phyloP scores from a whole-genome alignment of 1,140 invertebrate species.

The Aphidius ervi region DNA sequence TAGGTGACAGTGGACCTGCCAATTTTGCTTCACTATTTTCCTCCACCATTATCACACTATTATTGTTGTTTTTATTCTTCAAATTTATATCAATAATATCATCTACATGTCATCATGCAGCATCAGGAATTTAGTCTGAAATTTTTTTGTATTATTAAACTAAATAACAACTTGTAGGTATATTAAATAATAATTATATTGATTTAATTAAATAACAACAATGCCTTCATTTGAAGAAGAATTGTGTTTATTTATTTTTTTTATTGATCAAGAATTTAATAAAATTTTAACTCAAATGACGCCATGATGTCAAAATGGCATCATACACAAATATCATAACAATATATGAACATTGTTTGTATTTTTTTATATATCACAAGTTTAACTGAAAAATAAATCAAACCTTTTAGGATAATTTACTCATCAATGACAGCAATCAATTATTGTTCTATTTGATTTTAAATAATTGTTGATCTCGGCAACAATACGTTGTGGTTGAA shows the following conservation, averaged over 20 bases:
- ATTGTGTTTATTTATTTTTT: neutral
- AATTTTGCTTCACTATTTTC: conserved; percentile 45
- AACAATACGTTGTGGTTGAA: too few relatives aligned
- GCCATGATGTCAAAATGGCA: conserved; percentile 15
- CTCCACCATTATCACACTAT: conserved; percentile 39
- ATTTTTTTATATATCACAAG: too few relatives aligned
- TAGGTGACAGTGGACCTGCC: conserved; percentile 42
- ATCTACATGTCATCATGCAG: neutral
- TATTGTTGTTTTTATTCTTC: neutral
- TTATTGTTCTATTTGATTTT: too few relatives aligned
- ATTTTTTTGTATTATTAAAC: too few relatives aligned
- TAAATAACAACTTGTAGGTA: too few relatives aligned
- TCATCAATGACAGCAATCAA: too few relatives aligned
- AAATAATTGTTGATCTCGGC: too few relatives aligned
- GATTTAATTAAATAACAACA: neutral
- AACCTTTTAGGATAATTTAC: too few relatives aligned
- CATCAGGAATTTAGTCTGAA: neutral
- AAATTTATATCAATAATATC: neutral
- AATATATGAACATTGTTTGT: too few relatives aligned
- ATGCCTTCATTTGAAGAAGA: neutral
- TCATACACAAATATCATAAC: neutral
- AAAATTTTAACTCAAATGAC: neutral
- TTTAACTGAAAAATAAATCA: too few relatives aligned
- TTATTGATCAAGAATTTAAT: neutral
- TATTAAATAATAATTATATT: too few relatives aligned